Evolutionary conservation across 2,113 vertebrate genomes (phyloP), one percentile per base, ranked within the genome.

Genomic region (Manacus vitellinus): DNA sequence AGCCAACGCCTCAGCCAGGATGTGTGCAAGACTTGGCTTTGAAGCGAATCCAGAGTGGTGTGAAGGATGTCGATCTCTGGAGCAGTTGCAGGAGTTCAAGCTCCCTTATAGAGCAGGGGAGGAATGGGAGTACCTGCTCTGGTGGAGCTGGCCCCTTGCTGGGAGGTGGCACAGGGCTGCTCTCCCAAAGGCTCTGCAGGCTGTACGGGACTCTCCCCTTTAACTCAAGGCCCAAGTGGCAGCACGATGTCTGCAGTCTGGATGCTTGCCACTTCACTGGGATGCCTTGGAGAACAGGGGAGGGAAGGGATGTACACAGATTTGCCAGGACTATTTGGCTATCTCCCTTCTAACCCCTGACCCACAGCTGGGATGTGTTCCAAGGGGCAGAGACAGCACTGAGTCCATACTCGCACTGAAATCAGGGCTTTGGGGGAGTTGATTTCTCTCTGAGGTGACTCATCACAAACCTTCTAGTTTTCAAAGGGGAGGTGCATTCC

Each of bases 1-100:
- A 33, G 95, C 96, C 94, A 95, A 76, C 43, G 79, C 91, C 92
- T 87, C 6, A 21, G 89, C 85, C 82, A 90, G 94, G 96, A 94
- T 88, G 92, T 47, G 81, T 78, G 82, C 89, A 76, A 66, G 93
- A 37, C 89, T 72, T 0, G 83, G 92, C 94, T 94, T 88, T 91
- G 92, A 97, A 90, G 94, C 3, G 6, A 76, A 12, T 89, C 84
- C 94, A 96, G 89, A 21, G 86, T 8, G 6, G 68, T 17, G 83
- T 1, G 85, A 87, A 81, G 82, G 84, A 94, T 51, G 89, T 79
- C 30, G 65, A 92, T 91, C 85, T 94, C 92, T 5, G 12, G 70
- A 91, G 93, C 6, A 3, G 86, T 1, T 47, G 65, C 55, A 72
- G 49, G 75, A 94, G 95, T 83, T 95, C 78, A 67, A 44, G 89